phyloP scores from a whole-genome alignment of 2,888 invertebrate species.

The Hyppa rectilinea region DNA sequence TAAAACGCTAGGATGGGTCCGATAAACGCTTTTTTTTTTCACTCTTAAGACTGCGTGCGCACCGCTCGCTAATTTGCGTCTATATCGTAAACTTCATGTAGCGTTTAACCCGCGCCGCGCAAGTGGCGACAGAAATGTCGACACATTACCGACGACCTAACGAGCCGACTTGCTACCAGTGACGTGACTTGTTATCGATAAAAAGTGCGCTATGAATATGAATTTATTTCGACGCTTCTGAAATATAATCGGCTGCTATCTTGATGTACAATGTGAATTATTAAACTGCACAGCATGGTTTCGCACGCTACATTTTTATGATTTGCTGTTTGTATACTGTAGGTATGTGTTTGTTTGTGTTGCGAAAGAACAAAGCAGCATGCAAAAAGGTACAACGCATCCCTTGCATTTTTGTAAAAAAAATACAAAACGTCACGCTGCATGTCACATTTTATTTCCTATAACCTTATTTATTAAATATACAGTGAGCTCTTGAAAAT shows the following conservation, averaged over 20 bases:
- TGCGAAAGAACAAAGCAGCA: constrained; percentile 35
- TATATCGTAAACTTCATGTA: constrained; percentile 72
- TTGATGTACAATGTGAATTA: constrained; percentile 69
- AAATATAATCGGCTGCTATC: constrained; percentile 67
- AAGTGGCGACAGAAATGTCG: constrained; percentile 78
- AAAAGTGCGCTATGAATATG: constrained; percentile 71
- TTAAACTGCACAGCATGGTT: constrained; percentile 67
- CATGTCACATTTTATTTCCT: not conserved
- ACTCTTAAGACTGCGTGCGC: constrained; percentile 52
- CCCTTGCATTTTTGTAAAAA: not conserved
- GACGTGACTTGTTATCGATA: constrained; percentile 70
- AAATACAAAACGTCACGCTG: not conserved
- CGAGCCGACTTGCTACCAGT: constrained; percentile 74
- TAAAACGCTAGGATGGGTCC: constrained; percentile 53
- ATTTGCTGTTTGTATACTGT: constrained; percentile 51
- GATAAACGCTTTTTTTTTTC: constrained; percentile 58
- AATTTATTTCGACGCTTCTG: constrained; percentile 68
- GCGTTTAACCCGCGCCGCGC: constrained; percentile 66
- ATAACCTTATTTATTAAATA: not conserved
- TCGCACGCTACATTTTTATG: constrained; percentile 68
- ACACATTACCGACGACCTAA: constrained; percentile 79
- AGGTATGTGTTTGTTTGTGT: constrained; percentile 25
- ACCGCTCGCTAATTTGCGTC: constrained; percentile 71
- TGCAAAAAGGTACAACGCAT: not conserved
- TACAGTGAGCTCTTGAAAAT: not conserved